phyloP scores from a whole-genome alignment of 2,888 invertebrate species.

The Philhelius pedissequus region DNA sequence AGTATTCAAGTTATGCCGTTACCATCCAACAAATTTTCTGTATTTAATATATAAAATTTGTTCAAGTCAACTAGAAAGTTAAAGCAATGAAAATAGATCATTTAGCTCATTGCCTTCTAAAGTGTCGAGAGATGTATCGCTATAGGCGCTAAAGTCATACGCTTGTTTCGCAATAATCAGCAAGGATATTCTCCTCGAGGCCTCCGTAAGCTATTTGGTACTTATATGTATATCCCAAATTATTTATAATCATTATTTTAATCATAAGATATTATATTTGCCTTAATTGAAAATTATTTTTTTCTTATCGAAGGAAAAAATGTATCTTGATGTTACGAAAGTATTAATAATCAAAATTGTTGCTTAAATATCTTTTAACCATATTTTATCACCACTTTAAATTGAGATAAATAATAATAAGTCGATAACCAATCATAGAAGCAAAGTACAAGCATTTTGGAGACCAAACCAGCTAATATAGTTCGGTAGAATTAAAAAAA shows the following conservation, averaged over 20 bases:
- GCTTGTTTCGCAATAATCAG: not conserved
- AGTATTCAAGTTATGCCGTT: too few species aligned
- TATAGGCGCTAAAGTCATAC: too few species aligned
- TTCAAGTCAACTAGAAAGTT: too few species aligned
- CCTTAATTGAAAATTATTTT: not conserved
- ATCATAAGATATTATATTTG: not conserved
- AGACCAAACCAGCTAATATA: not conserved
- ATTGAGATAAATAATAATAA: conserved; percentile 43
- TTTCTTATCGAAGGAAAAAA: conserved; percentile 34
- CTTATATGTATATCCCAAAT: not conserved
- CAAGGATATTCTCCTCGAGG: not conserved
- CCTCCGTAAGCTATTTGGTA: not conserved
- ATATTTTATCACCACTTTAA: conserved; percentile 48
- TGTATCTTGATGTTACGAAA: conserved; percentile 54
- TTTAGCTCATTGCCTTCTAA: too few species aligned
- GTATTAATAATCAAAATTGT: not conserved
- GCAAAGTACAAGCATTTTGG: conserved; percentile 38
- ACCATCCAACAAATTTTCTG: too few species aligned
- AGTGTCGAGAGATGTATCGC: too few species aligned
- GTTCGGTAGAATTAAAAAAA: not conserved
- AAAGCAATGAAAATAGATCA: too few species aligned
- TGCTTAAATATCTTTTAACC: conserved; percentile 33
- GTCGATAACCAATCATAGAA: conserved; percentile 41
- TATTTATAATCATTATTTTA: not conserved
- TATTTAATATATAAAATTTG: too few species aligned